Percentiles rank a stretch among this genome's conserved stretches.
phyloP scores from a whole-genome alignment of 2,888 invertebrate species.

The Julus scandinavius region DNA sequence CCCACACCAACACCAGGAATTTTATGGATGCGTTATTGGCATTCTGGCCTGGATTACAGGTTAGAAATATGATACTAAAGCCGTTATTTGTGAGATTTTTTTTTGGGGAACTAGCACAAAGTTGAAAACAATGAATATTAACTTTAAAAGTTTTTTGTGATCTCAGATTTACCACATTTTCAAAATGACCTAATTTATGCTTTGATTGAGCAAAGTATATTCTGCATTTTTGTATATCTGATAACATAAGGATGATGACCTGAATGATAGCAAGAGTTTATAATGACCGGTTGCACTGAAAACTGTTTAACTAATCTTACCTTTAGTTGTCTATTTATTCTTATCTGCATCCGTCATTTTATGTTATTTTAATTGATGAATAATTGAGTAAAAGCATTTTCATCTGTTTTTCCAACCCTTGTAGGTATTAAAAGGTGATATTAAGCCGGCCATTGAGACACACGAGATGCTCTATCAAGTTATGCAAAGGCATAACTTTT shows the following conservation, averaged over 20 bases:
- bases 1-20: constrained; percentile 91
- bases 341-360: background rate
- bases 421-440: constrained; percentile 83
- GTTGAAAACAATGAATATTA: background rate
- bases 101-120: background rate
- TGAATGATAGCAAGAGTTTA: background rate
- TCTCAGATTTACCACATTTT: background rate
- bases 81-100: background rate
- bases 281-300: too few relatives aligned
- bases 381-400: background rate
- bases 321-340: background rate
- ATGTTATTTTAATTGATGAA: background rate
- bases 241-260: background rate
- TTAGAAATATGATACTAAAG: constrained; percentile 63
- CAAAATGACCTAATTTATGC: too few relatives aligned
- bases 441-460: constrained; percentile 97
- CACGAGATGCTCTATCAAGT: constrained; percentile 99
- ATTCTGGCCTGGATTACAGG: constrained; percentile 98
- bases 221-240: too few relatives aligned
- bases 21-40: constrained; percentile 98
- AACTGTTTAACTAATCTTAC: background rate
- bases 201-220: background rate
- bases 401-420: background rate
- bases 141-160: background rate
- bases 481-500: constrained; percentile 95